A percentile compares a stretch with the other conserved stretches of the same genome.
These are phyloP conservation scores for Orgyia antiqua DNA, from an alignment of 2,888 invertebrate genomes.

Conservation along the genomic window DNA sequence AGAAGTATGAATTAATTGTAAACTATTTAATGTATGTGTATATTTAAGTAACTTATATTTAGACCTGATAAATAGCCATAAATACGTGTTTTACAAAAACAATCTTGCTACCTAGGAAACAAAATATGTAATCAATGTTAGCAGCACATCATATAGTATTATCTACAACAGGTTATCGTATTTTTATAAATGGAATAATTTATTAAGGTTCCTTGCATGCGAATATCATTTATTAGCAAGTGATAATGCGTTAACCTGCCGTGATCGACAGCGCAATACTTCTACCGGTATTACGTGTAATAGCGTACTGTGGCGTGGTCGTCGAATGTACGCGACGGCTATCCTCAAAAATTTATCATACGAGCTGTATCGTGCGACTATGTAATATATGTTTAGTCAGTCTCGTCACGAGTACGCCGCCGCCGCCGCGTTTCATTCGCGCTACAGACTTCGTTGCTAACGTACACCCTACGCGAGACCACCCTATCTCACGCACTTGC, in stretches of 20 bases:
- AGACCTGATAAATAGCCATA: too few relatives aligned
- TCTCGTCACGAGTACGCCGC: conserved; percentile 67
- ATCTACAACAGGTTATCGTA: too few relatives aligned
- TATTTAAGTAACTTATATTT: too few relatives aligned
- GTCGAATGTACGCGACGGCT: conserved; percentile 53
- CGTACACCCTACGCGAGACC: conserved; percentile 51
- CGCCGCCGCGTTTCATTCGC: conserved; percentile 65
- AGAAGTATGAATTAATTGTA: too few relatives aligned
- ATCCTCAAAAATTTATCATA: conserved; percentile 60
- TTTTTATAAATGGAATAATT: too few relatives aligned
- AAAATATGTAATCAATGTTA: too few relatives aligned
- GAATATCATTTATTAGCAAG: conserved; percentile 41
- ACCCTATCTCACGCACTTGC: conserved; percentile 38
- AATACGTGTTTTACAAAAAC: too few relatives aligned
- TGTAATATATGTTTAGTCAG: conserved; percentile 52
- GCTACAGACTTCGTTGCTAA: conserved; percentile 55
- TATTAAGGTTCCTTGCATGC: too few relatives aligned
- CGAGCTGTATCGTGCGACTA: conserved; percentile 44
- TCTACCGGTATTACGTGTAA: conserved; percentile 44
- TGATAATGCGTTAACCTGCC: conserved; percentile 44
- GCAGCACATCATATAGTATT: too few relatives aligned
- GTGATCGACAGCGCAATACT: conserved; percentile 43
- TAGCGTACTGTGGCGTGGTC: conserved; percentile 56
- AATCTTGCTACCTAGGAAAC: too few relatives aligned
- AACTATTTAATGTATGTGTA: too few relatives aligned